Conservation (phyloP, 2,797 vertebrate species). For the Selene dorsalis region DNA sequence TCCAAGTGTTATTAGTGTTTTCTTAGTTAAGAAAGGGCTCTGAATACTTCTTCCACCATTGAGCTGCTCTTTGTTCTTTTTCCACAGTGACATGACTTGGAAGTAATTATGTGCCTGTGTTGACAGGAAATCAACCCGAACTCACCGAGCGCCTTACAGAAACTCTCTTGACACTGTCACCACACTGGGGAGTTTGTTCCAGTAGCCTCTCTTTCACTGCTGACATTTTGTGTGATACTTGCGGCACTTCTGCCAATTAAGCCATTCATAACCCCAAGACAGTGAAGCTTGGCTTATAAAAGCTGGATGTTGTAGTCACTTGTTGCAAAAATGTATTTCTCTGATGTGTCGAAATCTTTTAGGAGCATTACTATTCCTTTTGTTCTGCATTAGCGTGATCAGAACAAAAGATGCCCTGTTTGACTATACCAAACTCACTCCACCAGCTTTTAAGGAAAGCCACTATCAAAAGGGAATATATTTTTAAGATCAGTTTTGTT, state of each 20-base stretch:
- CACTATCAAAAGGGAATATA: constrained; percentile 60
- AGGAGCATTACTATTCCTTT: constrained; percentile 45
- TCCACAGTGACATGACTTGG: constrained; percentile 39
- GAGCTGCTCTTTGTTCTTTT: constrained; percentile 28
- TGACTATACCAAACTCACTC: constrained; percentile 23
- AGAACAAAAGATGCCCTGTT: constrained; percentile 35
- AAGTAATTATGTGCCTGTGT: constrained; percentile 48
- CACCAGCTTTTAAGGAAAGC: constrained; percentile 9
- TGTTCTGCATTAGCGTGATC: constrained; percentile 52
- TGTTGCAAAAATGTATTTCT: constrained; percentile 27
- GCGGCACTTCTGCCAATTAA: constrained; percentile 64
- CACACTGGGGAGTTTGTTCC: constrained; percentile 50
- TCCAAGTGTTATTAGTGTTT: background rate
- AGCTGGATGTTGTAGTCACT: constrained; percentile 32
- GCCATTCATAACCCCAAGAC: constrained; percentile 50
- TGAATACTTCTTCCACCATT: background rate
- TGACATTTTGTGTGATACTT: constrained; percentile 65
- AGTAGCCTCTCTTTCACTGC: constrained; percentile 52
- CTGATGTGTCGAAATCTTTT: constrained; percentile 44
- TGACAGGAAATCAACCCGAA: constrained; percentile 65
- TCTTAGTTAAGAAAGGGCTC: background rate
- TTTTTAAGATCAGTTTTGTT: constrained; percentile 71
- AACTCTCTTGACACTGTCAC: constrained; percentile 45
- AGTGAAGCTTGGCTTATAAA: constrained; percentile 28
- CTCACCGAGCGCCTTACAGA: constrained; percentile 44